Evolutionary conservation across 2,113 vertebrate genomes (phyloP).

Genomic region (Prolemur simus): DNA sequence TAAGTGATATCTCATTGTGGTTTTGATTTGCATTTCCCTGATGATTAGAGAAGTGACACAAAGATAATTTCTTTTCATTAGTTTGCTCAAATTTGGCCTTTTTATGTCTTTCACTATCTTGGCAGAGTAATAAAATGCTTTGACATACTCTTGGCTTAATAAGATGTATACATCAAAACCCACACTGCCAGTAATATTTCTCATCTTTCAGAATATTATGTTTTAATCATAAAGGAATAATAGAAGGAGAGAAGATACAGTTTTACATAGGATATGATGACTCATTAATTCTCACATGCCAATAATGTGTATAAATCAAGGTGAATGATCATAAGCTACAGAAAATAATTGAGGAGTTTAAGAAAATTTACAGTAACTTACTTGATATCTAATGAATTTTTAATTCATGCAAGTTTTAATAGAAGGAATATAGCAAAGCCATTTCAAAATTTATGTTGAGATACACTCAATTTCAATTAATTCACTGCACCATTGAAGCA

Average conservation of each 20-base stretch:
- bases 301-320: constrained; percentile 62
- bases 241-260: not conserved
- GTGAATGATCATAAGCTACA: constrained; percentile 52
- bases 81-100: not conserved
- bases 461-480: constrained; percentile 74
- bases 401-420: constrained; percentile 74
- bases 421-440: constrained; percentile 63
- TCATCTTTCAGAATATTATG: constrained; percentile 48
- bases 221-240: constrained; percentile 59
- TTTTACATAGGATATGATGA: constrained; percentile 44
- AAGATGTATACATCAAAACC: not conserved
- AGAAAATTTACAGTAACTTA: constrained; percentile 58
- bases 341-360: constrained; percentile 53
- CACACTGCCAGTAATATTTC: not conserved
- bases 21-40: too few species aligned
- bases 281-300: constrained; percentile 56
- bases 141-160: constrained; percentile 17
- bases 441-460: constrained; percentile 72
- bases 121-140: constrained; percentile 24
- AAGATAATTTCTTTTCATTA: constrained; percentile 7
- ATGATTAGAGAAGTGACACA: not conserved
- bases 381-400: constrained; percentile 66
- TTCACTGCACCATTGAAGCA: constrained; percentile 69
- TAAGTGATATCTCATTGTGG: too few species aligned
- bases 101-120: constrained; percentile 7